Evolutionary conservation across 2,113 vertebrate genomes (phyloP), one percentile per base, ranked within the genome.

Genomic region (Passer domesticus): DNA sequence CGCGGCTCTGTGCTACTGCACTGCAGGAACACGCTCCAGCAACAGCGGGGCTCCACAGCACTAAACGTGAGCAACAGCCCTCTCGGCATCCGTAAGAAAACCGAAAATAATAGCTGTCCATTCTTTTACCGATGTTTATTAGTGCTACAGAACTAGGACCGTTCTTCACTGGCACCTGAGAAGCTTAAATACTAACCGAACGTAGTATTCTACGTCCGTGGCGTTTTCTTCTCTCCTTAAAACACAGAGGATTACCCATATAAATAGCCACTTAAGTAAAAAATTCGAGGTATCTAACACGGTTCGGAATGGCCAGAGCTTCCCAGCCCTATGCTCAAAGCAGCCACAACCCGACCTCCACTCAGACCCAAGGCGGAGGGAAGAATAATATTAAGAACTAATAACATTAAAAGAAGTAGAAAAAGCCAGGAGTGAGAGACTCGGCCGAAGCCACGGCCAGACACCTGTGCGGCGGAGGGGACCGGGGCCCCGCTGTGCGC

Each of bases 361-460:
- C 30, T 47, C 28, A 39, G 25, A 60, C 1, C 2, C 44, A 62
- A 62, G 2, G 8, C 2, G 0, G 6, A 88, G 0, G 0, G 0
- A 59, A 22, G 0, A 66, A 44, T 0, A 52, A n/a, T 0, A 9
- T 1, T 3, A 1, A 37, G 47, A 37, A n/a, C 16, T 2, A 17
- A 7, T 9, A 59, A 11, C 33, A 33, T 7, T 11, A 2, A 12
- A 49, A 31, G 2, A 24, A 10, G 4, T 1, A 37, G 1, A 12
- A 66, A 58, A n/a, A 28, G 1, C 1, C 10, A 43, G 3, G 4
- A 49, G 0, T 31, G 4, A 52, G 31, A 85, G 5, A 13, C 15
- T 7, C 5, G 1, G 27, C 8, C 8, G 13, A 63, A n/a, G 22
- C 2, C 58, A 19, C 12, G 9, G 8, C 1, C 9, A 60, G 35